Evolutionary conservation across 2,797 vertebrate species (phyloP), one percentile per base, ranked within the genome.

Genomic region (Apodemus agrarius): DNA sequence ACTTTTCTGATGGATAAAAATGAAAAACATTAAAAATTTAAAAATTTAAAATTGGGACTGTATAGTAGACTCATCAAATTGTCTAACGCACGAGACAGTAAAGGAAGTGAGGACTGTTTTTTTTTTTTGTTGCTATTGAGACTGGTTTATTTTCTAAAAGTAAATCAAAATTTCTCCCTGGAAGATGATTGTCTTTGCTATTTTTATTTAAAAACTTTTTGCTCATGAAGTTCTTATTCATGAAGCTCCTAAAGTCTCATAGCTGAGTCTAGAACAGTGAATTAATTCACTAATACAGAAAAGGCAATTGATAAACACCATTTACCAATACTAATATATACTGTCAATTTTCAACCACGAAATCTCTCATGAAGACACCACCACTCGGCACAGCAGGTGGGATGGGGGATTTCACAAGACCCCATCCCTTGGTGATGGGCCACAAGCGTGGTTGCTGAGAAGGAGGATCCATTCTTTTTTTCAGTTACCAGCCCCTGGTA

Each of bases 91-190:
- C 19, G 43, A 83, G 7, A 29, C 34, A 14, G 17, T 49, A 87
- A 10, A 29, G 43, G 19, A 17, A 7, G 90, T 5, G 31, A 10
- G 49, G 13, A n/a, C 16, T 83, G 12, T 31, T 43, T 3, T 11
- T 9, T 52, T 52, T 52, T 95, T 97, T 92, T 93, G 34, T 87
- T 83, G 29, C 22, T 29, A 34, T 16, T 29, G 37, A 89, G 37
- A 93, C 81, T 2, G 40, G 7, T 22, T 11, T 40, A 16, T 8
- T 43, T 75, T 84, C 95, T 52, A 94, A 93, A 93, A 13, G 59
- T 13, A 16, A 90, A 87, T 52, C 90, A 74, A 79, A 74, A 11
- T 72, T 89, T 96, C 21, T 63, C 14, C 84, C 26, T 26, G 93
- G 24, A 63, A 52, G 83, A 72, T 76, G 49, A 78, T 69, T 24